A percentile compares a stretch with the other conserved stretches of the same genome.
Evolutionary conservation across 2,797 vertebrate genomes (phyloP).

Genomic region (Triplophysa bombifrons): DNA sequence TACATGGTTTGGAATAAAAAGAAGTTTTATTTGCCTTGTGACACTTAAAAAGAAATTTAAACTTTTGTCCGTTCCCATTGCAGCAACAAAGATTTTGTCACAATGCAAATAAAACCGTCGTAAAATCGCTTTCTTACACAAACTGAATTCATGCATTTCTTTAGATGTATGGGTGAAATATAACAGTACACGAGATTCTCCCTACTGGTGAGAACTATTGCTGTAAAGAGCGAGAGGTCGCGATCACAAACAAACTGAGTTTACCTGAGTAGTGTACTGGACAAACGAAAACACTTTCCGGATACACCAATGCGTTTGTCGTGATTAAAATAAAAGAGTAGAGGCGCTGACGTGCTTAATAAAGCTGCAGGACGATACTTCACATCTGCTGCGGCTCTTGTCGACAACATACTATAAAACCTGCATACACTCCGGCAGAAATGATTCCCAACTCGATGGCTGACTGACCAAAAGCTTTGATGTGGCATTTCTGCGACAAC

Average conservation of each 20-base stretch:
- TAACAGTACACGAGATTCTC: not conserved
- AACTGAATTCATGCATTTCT: not conserved
- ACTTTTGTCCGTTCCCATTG: not conserved
- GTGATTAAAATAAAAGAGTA: conserved; percentile 2
- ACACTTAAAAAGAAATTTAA: not conserved
- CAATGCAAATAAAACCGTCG: not conserved
- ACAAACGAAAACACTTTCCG: conserved; percentile 72
- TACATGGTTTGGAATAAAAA: too few species aligned
- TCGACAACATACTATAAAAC: not conserved
- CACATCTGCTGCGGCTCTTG: conserved; percentile 28
- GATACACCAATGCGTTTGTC: conserved; percentile 67
- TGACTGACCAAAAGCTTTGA: not conserved
- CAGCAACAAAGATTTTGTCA: not conserved
- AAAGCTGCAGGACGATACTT: not conserved
- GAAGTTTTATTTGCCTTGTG: not conserved
- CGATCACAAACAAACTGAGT: conserved; percentile 38
- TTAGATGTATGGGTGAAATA: not conserved
- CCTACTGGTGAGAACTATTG: conserved; percentile 72
- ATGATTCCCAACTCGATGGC: too few species aligned
- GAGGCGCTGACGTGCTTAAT: not conserved
- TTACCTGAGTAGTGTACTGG: conserved; percentile 75
- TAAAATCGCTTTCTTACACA: not conserved
- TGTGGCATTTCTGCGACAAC: conserved; percentile 14
- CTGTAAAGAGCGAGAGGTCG: conserved; percentile 36
- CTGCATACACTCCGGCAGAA: not conserved